Evolutionary conservation across 1,140 invertebrate species (phyloP).

Genomic region (Wiebesia pumilae): DNA sequence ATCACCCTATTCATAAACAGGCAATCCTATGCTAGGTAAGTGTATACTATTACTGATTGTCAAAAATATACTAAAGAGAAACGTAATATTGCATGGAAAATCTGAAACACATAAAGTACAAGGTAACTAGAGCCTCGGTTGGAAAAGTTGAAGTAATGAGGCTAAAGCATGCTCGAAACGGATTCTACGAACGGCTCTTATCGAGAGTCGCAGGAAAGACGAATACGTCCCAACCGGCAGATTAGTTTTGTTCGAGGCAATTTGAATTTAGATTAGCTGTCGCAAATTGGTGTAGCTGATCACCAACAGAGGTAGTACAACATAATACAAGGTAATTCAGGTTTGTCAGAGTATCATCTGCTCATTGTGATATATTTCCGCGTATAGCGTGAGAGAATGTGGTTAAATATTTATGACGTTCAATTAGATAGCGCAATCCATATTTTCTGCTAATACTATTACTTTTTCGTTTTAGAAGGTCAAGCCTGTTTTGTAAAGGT

Average conservation of each 20-base stretch:
- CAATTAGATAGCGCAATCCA: not conserved
- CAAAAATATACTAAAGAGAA: too few species aligned
- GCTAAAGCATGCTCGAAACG: not conserved
- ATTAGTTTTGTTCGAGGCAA: slow-evolving; percentile 74
- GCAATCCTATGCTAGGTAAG: too few species aligned
- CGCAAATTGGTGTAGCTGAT: slow-evolving; percentile 69
- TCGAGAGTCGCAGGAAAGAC: not conserved
- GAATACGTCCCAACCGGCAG: slow-evolving; percentile 55
- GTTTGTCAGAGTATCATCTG: slow-evolving; percentile 11
- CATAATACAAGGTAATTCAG: too few species aligned
- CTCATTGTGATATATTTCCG: slow-evolving; percentile 50
- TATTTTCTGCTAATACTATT: slow-evolving; percentile 4
- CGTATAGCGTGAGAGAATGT: not conserved
- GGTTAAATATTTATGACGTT: not conserved
- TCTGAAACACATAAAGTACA: too few species aligned
- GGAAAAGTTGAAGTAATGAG: too few species aligned
- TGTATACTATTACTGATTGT: too few species aligned
- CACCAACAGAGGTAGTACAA: slow-evolving; percentile 57
- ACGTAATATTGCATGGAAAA: too few species aligned
- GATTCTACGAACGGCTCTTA: not conserved
- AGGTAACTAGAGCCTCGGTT: too few species aligned
- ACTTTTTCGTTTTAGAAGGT: too few species aligned
- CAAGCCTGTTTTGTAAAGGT: too few species aligned
- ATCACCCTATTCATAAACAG: too few species aligned
- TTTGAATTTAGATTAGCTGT: slow-evolving; percentile 76